Percentiles rank a stretch among this genome's conserved stretches.
Evolutionary conservation across 2,888 invertebrate genomes (phyloP).

Genomic region (Acanthosoma haemorrhoidale): DNA sequence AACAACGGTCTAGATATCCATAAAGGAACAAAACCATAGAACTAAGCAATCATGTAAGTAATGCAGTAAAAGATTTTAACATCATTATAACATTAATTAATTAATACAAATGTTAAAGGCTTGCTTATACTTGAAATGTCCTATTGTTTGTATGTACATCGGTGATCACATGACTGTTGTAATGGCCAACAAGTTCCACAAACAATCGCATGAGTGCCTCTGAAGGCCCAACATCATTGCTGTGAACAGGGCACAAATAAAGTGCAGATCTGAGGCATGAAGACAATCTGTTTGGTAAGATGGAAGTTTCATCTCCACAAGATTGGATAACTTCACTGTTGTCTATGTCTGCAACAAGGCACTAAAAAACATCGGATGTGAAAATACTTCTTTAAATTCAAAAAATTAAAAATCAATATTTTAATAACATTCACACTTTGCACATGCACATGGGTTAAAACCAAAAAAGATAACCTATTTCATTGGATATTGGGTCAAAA

Average conservation of each 20-base stretch:
- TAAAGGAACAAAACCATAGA: no score
- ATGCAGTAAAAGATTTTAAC: no score
- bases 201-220: slow-evolving; percentile 75
- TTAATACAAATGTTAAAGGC: no score
- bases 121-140: slow-evolving; percentile 47
- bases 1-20: no score
- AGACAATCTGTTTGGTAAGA: slow-evolving; percentile 56
- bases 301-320: slow-evolving; percentile 71
- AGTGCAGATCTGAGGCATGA: slow-evolving; percentile 51
- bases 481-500: no score
- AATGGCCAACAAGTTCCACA: slow-evolving; percentile 69
- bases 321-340: slow-evolving; percentile 57
- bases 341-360: slow-evolving; percentile 70
- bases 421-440: no score
- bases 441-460: no score
- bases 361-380: slow-evolving; percentile 56
- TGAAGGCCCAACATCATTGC: slow-evolving; percentile 62
- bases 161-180: slow-evolving; percentile 53
- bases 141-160: slow-evolving; percentile 18
- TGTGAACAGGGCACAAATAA: slow-evolving; percentile 46
- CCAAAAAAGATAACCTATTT: no score
- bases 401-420: no score
- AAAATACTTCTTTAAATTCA: no score
- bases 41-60: no score
- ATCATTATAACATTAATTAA: no score